These are phyloP conservation scores for Catalaphyllia jardinei DNA, from an alignment of 64 coral and sea anemone genomes.

Conservation along the genomic window DNA sequence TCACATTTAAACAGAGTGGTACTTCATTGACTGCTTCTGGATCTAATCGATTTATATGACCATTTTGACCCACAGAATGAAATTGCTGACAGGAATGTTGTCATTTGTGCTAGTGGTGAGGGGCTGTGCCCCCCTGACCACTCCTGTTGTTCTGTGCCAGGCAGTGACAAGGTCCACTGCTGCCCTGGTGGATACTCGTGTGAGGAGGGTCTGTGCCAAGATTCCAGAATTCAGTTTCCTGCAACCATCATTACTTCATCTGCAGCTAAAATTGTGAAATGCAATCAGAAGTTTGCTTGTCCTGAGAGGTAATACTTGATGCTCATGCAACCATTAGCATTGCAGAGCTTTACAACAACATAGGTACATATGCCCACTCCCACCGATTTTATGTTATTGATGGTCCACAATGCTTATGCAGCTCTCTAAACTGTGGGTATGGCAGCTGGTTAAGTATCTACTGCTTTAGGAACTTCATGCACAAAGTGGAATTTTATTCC, in stretches of 20 bases:
- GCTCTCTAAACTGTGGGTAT: too few species aligned
- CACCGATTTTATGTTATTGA: background rate
- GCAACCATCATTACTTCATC: background rate
- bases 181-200: conserved; percentile 57
- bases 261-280: conserved; percentile 34
- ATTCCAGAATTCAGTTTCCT: conserved; percentile 15
- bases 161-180: conserved; percentile 30
- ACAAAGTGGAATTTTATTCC: too few species aligned
- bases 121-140: conserved; percentile 32
- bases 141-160: conserved; percentile 49
- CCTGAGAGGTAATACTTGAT: conserved; percentile 26
- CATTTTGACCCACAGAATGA: conserved; percentile 12
- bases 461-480: too few species aligned
- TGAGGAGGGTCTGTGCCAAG: conserved; percentile 36
- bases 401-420: background rate
- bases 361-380: background rate
- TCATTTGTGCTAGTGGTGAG: conserved; percentile 27
- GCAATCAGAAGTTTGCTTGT: conserved; percentile 50
- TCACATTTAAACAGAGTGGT: too few species aligned
- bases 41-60: too few species aligned
- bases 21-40: too few species aligned
- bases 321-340: background rate
- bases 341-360: background rate
- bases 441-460: too few species aligned
- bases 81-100: background rate